These are phyloP conservation scores for Aphodius granarius DNA, from an alignment of 2,888 invertebrate genomes.

Conservation along the genomic window DNA sequence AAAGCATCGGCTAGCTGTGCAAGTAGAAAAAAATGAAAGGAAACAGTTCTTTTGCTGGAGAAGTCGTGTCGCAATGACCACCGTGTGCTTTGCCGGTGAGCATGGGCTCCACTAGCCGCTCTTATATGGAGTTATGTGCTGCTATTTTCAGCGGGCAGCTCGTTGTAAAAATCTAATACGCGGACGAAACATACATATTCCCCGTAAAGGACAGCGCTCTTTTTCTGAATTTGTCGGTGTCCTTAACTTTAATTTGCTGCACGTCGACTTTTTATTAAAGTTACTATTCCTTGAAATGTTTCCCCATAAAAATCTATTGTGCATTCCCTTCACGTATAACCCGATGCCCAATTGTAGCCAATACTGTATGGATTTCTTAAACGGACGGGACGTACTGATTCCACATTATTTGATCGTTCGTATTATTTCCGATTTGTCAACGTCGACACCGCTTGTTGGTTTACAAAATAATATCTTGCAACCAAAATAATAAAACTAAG, in stretches of 20 bases:
- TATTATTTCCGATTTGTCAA: not conserved
- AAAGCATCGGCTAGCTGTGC: not conserved
- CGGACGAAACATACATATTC: constrained; percentile 5
- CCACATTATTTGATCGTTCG: not conserved
- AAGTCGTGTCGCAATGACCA: not conserved
- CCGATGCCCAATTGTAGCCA: not conserved
- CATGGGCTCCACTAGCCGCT: not conserved
- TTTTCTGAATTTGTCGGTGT: constrained; percentile 12
- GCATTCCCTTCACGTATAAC: not conserved
- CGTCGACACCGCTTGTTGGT: too few relatives aligned
- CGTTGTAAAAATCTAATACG: constrained; percentile 13
- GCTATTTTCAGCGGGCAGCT: not conserved
- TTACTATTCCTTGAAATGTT: not conserved
- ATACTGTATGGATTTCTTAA: not conserved
- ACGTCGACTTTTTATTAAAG: not conserved
- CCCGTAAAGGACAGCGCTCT: constrained; percentile 7
- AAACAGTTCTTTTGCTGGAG: not conserved
- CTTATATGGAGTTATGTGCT: not conserved
- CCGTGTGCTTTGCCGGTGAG: not conserved
- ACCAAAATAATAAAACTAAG: too few relatives aligned
- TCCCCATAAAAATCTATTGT: not conserved
- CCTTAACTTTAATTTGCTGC: not conserved
- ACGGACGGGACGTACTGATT: not conserved
- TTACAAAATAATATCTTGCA: too few relatives aligned
- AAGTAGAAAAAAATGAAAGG: not conserved